Base-by-base conservation (phyloP, 2,113 vertebrate species). In the Cervus canadensis region DNA sequence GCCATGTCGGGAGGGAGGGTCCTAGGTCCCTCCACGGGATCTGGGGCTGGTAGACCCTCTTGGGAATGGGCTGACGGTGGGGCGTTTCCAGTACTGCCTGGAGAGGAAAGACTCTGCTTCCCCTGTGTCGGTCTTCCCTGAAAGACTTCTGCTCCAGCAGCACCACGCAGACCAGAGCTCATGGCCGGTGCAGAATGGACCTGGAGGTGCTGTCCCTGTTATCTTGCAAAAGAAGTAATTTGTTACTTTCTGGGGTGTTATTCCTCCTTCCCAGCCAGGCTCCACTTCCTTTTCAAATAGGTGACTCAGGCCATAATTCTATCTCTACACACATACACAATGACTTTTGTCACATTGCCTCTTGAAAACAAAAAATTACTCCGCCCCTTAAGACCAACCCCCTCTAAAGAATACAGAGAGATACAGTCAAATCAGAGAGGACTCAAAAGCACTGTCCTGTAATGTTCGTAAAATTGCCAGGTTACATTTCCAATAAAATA, bases 401-500 rank as follows among this genome's bases (percentile, higher is more conserved):
- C 25, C 52, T n/a, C 21, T 36, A 43, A 48, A 67, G 62, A 91
- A 84, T 30, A 28, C 45, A 87, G 79, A 91, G 26, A 8, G 43
- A 5, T 45, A 19, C 30, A 87, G 60, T 36, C 81, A 50, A 33
- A 30, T 83, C 64, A 93, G 91, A 82, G 59, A 57, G 57, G 40
- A 25, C 21, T 54, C 87, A 54, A 54, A 88, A 67, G 43, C 56
- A 76, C n/a, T 5, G 7, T 33, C 82, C 54, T 50, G 14, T 30
- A 25, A 9, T 33, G 16, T 26, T 89, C 36, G 6, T 64, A 48
- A 64, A 54, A 84, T 15, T 36, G 56, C 48, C 60, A 71, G 78
- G 45, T 85, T 82, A 40, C n/a, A 21, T 89, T 93, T 87, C 81
- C 87, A 95, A 94, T 94, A 94, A 95, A 96, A 40, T 15, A 33